Evolutionary conservation across 2,797 vertebrate species (phyloP), one percentile per base, ranked within the genome.

Genomic region (Sebastes oblongus): DNA sequence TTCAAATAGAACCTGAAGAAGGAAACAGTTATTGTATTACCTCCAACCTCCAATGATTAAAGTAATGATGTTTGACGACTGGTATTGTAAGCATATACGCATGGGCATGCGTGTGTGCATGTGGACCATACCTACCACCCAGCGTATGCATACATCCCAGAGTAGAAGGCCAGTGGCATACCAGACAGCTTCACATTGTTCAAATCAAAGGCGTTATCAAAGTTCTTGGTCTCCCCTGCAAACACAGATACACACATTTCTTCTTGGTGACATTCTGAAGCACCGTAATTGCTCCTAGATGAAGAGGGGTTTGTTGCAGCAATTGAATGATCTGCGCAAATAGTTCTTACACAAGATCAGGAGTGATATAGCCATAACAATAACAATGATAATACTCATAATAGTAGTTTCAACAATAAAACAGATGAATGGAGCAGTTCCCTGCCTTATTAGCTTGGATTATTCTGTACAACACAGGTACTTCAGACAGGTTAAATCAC

Each of bases 61-160:
- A 0, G 42, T 2, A 46, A 50, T 50, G 18, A 30, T 25, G 11
- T 27, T 27, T 34, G 25, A 54, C 1, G 6, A 14, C 46, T 22
- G 52, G 0, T 55, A n/a, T 0, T 12, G 24, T 16, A 24, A 25
- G 56, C 25, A 16, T 69, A 4, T 59, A 52, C 64, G 14, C 29
- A 58, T 72, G 5, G 61, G 30, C 65, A 25, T 36, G n/a, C 66
- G 42, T 62, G 54, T 71, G n/a, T 71, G 22, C 64, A 27, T 34
- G 27, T n/a, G 54, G 65, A 72, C 46, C 66, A 82, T 75, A 93
- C 93, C 65, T 88, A 94, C 98, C 98, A 99, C 79, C 98, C 98
- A 62, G 98, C 96, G 14, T 99, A 99, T 16, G 98, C 98, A 66
- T 98, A 99, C 98, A 99, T 99, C 93, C 98, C 98, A 32, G 98